phyloP scores from a whole-genome alignment of 2,797 vertebrate genomes.

The Tapera naevia region DNA sequence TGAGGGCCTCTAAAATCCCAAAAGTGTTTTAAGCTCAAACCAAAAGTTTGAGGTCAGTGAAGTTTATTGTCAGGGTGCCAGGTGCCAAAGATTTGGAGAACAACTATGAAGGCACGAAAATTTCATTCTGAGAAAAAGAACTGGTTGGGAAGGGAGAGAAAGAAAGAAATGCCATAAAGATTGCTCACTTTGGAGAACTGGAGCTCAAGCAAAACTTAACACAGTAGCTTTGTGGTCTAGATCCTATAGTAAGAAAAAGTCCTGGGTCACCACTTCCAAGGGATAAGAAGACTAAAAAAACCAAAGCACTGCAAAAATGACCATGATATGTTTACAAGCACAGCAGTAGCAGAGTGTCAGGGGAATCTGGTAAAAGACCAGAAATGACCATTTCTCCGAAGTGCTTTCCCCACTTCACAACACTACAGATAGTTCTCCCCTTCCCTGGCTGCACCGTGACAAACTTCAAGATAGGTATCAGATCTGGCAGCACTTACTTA shows the following conservation, averaged over 20 bases:
- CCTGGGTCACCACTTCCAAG: neutral
- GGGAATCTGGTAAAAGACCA: neutral
- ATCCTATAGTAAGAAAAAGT: neutral
- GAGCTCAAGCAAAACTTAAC: neutral
- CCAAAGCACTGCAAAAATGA: neutral
- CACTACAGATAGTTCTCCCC: neutral
- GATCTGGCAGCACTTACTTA: neutral
- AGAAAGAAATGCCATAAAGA: neutral
- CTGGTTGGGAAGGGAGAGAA: neutral
- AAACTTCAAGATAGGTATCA: neutral
- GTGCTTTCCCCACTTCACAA: neutral
- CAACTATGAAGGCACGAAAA: neutral
- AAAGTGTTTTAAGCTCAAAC: neutral
- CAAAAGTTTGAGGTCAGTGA: neutral
- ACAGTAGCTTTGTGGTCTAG: neutral
- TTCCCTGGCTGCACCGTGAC: neutral
- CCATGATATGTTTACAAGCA: neutral
- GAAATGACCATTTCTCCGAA: neutral
- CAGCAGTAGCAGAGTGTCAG: rapidly evolving
- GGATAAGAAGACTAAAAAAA: neutral
- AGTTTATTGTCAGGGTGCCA: neutral
- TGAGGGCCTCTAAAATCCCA: neutral
- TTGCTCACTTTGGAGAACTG: neutral
- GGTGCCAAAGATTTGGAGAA: neutral
- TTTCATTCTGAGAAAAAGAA: neutral